Evolutionary conservation across 1,140 invertebrate genomes (phyloP).

Genomic region (Drosophila burlai): DNA sequence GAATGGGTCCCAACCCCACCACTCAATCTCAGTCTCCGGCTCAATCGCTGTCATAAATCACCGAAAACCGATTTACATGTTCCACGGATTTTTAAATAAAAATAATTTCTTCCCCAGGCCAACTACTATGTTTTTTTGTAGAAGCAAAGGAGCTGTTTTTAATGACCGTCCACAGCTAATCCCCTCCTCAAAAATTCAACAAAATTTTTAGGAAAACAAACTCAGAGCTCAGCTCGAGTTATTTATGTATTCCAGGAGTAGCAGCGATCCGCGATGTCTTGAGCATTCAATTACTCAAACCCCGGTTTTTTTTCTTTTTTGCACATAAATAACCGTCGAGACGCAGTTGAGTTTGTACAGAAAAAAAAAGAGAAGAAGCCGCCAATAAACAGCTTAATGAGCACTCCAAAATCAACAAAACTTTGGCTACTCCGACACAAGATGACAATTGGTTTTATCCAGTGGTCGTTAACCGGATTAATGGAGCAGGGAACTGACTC

Average conservation of each 20-base stretch:
- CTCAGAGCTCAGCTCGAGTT: background rate
- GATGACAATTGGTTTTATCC: conserved; percentile 43
- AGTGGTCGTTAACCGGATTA: conserved; percentile 26
- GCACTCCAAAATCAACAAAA: conserved; percentile 50
- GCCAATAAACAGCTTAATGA: conserved; percentile 58
- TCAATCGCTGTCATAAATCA: conserved; percentile 50
- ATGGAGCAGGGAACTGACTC: conserved; percentile 2
- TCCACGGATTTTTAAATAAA: conserved; percentile 54
- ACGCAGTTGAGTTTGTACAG: conserved; percentile 5
- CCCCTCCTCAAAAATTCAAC: conserved; percentile 8
- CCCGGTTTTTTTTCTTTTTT: background rate
- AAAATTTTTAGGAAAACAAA: conserved; percentile 15
- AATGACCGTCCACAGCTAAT: conserved; percentile 40
- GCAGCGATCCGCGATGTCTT: conserved; percentile 6
- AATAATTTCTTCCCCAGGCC: conserved; percentile 51
- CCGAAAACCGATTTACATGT: conserved; percentile 36
- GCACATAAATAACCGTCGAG: conserved; percentile 32
- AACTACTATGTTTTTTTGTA: conserved; percentile 7
- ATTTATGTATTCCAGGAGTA: conserved; percentile 41
- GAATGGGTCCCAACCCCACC: conserved; percentile 8
- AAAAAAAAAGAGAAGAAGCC: conserved; percentile 37
- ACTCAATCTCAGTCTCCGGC: conserved; percentile 9
- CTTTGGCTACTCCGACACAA: background rate
- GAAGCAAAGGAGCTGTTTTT: conserved; percentile 64
- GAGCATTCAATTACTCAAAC: conserved; percentile 46